Evolutionary conservation across 2,113 vertebrate species (phyloP).

Genomic region (Gobius niger): DNA sequence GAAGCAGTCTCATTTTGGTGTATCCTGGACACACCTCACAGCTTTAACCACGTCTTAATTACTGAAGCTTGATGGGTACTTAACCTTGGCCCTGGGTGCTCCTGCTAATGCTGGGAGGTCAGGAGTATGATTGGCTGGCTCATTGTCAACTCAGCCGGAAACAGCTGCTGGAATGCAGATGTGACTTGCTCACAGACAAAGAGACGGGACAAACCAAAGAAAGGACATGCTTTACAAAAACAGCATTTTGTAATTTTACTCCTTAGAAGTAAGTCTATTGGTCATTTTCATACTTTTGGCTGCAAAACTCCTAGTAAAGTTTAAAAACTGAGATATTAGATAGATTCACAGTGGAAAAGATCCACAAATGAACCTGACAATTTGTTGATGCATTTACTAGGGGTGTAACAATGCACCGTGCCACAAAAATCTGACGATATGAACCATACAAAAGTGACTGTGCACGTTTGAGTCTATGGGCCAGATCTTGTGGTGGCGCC

Average conservation of each 20-base stretch:
- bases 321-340: background rate
- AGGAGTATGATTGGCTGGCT: conserved; percentile 68
- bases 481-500: too few relatives aligned
- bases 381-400: too few relatives aligned
- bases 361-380: too few relatives aligned
- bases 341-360: too few relatives aligned
- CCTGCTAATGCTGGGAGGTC: conserved; percentile 70
- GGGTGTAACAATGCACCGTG: too few relatives aligned
- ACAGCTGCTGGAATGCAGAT: conserved; percentile 54
- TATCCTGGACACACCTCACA: conserved; percentile 20
- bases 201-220: conserved; percentile 24
- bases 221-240: background rate
- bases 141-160: conserved; percentile 68
- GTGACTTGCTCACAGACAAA: conserved; percentile 48
- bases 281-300: too few relatives aligned
- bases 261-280: background rate
- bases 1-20: conserved; percentile 27
- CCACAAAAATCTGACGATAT: too few relatives aligned
- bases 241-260: background rate
- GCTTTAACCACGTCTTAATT: conserved; percentile 66
- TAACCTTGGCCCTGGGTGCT: conserved; percentile 72
- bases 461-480: too few relatives aligned
- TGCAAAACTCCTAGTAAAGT: too few relatives aligned
- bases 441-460: too few relatives aligned
- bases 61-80: conserved; percentile 72